A percentile compares a stretch with the other conserved stretches of the same genome.
phyloP scores from a whole-genome alignment of 92 coral and sea anemone species.

The Diadumene lineata region DNA sequence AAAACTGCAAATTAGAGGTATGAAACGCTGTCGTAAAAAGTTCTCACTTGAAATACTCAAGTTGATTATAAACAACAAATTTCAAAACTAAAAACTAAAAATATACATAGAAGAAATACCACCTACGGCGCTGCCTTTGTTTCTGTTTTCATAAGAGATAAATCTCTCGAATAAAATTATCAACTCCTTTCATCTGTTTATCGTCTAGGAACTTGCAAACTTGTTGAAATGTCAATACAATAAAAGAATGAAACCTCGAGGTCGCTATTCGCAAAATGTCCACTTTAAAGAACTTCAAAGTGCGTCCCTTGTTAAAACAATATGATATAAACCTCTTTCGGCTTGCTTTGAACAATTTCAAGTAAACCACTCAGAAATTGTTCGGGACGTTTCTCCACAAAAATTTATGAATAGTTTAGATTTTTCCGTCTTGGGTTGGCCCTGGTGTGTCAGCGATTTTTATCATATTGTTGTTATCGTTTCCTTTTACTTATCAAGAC shows the following conservation, averaged over 20 bases:
- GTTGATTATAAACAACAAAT: too few relatives aligned
- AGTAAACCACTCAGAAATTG: too few relatives aligned
- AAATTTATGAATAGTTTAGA: neutral
- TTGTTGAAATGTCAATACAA: neutral
- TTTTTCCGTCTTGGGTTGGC: neutral
- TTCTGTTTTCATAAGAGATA: slow-evolving; percentile 1
- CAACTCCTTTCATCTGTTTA: neutral
- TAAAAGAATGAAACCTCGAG: neutral
- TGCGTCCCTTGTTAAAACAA: neutral
- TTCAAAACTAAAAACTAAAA: too few relatives aligned
- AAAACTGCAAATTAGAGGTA: neutral
- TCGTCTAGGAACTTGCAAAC: neutral
- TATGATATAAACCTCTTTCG: neutral
- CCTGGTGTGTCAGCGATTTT: neutral
- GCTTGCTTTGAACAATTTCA: neutral
- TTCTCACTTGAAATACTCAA: too few relatives aligned
- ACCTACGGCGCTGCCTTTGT: neutral
- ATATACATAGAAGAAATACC: too few relatives aligned
- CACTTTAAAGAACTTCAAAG: neutral
- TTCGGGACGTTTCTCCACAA: too few relatives aligned
- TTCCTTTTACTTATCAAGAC: neutral
- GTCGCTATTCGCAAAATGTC: neutral
- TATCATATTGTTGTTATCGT: neutral
- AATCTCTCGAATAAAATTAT: slow-evolving; percentile 1
- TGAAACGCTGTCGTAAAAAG: neutral